Conservation (phyloP, 53 echinoderm and acorn worm species). For the Temnopleurus reevesii region DNA sequence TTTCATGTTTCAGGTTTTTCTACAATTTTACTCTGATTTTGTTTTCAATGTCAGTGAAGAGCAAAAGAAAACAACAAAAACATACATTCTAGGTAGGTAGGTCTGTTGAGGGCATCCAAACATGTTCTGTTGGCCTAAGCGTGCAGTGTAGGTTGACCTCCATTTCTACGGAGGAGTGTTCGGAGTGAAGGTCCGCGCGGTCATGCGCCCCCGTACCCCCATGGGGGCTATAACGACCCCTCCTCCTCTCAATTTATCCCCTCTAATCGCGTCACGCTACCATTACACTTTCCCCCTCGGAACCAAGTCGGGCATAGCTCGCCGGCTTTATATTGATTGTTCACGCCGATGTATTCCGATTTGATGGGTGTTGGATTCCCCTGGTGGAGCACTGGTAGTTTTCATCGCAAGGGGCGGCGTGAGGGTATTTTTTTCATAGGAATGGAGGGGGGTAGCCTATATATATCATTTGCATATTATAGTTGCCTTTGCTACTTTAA, state of each 20-base stretch:
- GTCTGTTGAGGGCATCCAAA: neutral
- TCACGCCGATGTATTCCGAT: slow-evolving; percentile 25
- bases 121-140: neutral
- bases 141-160: neutral
- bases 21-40: no score
- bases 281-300: neutral
- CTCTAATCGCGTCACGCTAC: neutral
- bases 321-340: slow-evolving; percentile 29
- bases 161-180: neutral
- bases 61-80: neutral
- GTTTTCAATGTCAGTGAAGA: neutral
- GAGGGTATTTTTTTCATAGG: neutral
- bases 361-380: slow-evolving; percentile 17
- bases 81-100: neutral
- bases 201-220: slow-evolving; percentile 17
- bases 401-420: neutral
- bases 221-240: neutral
- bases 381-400: neutral
- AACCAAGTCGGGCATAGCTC: neutral
- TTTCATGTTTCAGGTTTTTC: no score
- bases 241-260: neutral
- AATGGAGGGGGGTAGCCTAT: neutral
- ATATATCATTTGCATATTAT: no score
- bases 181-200: slow-evolving; percentile 22
- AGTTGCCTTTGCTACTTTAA: no score